Base-by-base conservation (phyloP, 2,888 invertebrate species). In the Cephus nigrinus region DNA sequence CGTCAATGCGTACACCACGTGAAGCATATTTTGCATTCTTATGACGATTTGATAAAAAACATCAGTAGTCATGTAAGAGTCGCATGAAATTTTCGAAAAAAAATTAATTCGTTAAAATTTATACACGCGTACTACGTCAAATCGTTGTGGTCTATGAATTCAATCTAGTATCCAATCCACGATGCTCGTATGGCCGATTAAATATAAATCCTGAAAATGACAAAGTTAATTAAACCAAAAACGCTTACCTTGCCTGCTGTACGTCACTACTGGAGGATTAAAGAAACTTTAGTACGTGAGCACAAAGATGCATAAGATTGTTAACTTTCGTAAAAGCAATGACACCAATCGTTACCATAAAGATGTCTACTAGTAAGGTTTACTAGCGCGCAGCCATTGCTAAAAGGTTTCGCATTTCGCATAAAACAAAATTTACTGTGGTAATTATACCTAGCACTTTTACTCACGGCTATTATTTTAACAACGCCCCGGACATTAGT, bases 371-470 rank as follows among this genome's bases (percentile, higher is more conserved):
- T 55, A 55, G 55, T 23, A 5, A 23, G 9, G 3, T 71, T 71
- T 31, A 71, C 15, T 31, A 31, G 12, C 71, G 71, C 3, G 31
- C 31, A 33, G 71, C 31, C 31, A 71, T 33, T 11, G 40, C 69
- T 68, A 12, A 40, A 68, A 40, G 40, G 77, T 55, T 72, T 71
- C 79, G 77, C 31, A 68, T 79, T 77, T 79, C 79, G 32, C 79
- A 33, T 79, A 75, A 77, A 79, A 77, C 75, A 33, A 11, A 72
- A 77, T 77, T 79, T 77, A 79, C 79, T 76, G 72, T 75, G 73
- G 35, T 32, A 68, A 75, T 75, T 71, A 73, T 79, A 69, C 75
- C 55, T 12, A 76, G 30, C 36, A 9, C 55, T 23, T 23, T 55
- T 23, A 55, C 55, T 55, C 23, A 9, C 1, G 23, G 23, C 55